Conservation (phyloP, 2,797 vertebrate species). For the Enteromius treurensis region DNA sequence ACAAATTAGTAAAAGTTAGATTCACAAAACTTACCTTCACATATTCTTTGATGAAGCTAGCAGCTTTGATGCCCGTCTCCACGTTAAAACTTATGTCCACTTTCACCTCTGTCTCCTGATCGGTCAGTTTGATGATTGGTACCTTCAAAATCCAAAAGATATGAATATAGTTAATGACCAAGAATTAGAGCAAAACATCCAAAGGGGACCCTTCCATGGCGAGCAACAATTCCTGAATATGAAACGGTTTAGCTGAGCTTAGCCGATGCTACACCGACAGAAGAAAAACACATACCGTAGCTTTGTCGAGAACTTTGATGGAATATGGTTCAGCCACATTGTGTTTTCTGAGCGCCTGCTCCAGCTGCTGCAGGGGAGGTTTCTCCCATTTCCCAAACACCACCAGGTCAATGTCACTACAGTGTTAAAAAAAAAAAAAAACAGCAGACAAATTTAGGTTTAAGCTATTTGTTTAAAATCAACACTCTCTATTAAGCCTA, state of each 20-base stretch:
- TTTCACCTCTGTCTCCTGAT: slow-evolving; percentile 97
- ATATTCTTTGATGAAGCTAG: slow-evolving; percentile 94
- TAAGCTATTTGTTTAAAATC: neutral
- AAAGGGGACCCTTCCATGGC: neutral
- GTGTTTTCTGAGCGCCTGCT: slow-evolving; percentile 93
- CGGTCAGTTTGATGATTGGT: slow-evolving; percentile 97
- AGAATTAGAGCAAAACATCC: neutral
- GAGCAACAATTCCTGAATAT: neutral
- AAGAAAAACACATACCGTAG: slow-evolving; percentile 82
- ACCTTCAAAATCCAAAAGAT: slow-evolving; percentile 76
- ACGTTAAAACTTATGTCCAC: slow-evolving; percentile 99
- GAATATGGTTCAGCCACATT: slow-evolving; percentile 92
- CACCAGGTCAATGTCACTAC: slow-evolving; percentile 96
- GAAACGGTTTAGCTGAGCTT: neutral
- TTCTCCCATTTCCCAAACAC: slow-evolving; percentile 98
- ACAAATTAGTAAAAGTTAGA: neutral
- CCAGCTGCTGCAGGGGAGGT: slow-evolving; percentile 90
- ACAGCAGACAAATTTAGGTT: neutral
- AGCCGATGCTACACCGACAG: neutral
- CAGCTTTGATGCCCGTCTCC: slow-evolving; percentile 95
- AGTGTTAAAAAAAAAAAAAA: slow-evolving; percentile 25
- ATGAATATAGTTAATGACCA: neutral
- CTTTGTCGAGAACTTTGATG: slow-evolving; percentile 99
- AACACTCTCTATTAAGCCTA: neutral
- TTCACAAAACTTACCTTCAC: slow-evolving; percentile 82